A percentile compares a stretch with the other conserved stretches of the same genome.
Conservation (phyloP, 2,797 vertebrate genomes). For the Melanogrammus aeglefinus region DNA sequence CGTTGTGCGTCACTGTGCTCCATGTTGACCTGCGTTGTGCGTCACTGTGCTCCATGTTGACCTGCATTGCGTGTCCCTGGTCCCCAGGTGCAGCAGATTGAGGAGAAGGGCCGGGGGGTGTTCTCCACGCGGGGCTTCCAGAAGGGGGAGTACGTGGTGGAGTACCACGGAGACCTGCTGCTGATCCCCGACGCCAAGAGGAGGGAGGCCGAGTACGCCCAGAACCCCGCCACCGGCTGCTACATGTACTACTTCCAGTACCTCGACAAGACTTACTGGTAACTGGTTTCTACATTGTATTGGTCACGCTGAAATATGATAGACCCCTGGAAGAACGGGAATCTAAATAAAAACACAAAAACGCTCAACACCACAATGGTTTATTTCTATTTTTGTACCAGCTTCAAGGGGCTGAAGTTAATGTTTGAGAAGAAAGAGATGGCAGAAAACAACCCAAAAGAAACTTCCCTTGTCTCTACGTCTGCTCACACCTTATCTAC, state of each 20-base stretch:
- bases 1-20: no score
- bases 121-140: conserved; percentile 87
- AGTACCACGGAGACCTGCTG: conserved; percentile 96
- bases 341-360: no score
- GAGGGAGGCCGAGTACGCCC: conserved; percentile 85
- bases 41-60: background rate
- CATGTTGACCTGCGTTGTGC: no score
- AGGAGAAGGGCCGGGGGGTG: conserved; percentile 93
- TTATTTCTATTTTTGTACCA: no score
- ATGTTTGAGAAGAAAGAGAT: no score
- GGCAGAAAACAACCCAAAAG: no score
- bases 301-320: no score
- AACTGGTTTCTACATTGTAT: conserved; percentile 8
- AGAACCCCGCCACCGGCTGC: conserved; percentile 91
- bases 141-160: conserved; percentile 93
- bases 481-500: no score
- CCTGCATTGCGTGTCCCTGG: background rate
- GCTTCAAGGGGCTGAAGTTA: background rate
- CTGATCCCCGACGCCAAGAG: conserved; percentile 90
- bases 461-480: no score
- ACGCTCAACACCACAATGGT: no score
- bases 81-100: conserved; percentile 85
- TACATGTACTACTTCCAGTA: conserved; percentile 99
- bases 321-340: no score
- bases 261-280: conserved; percentile 97